Evolutionary conservation across 2,888 invertebrate species (phyloP), one percentile per base, ranked within the genome.

Genomic region (Unio delphinus): DNA sequence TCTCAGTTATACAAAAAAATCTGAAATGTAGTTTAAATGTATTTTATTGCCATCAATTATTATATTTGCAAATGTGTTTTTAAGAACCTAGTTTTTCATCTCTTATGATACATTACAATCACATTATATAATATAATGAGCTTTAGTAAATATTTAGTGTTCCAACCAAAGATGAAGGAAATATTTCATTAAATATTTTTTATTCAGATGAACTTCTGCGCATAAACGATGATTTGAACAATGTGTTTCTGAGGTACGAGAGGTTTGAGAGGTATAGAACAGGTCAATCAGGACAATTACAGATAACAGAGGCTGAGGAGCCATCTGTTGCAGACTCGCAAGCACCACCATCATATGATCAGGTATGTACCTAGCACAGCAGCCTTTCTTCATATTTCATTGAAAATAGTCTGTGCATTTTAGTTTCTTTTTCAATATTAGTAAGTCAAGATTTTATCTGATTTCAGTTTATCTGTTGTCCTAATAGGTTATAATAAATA

Each of bases 161-260:
- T 45, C 45, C 45, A 45, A 11, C 45, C 45, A 26, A 26, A 58
- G 59, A 23, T 58, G 59, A 58, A 7, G 15, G 2, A 34, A 30
- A 8, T 56, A 45, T 68, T 63, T 8, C 28, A 26, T 68, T n/a
- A 23, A 55, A 15, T 55, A 5, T 69, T 63, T 72, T 56, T 67
- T 55, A 80, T 83, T 55, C 83, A 92, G 97, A 95, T 67, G 97
- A 98, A 87, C 92, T 99, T 80, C 92, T 99, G 80, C 93, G 95
- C 82, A 94, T 97, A 76, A 99, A 99, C 91, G 99, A 99, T 90
- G 95, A 97, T 85, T 92, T 99, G 87, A 98, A 99, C 91, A 97
- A 97, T 91, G 92, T 98, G 73, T 97, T 99, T 90, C 92, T 98
- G 83, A 93, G 99, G 86, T 93, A 91, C 83, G 91, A 91, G 56